Base-by-base conservation (phyloP, 1,140 invertebrate genomes). In the Eufriesea mexicana region DNA sequence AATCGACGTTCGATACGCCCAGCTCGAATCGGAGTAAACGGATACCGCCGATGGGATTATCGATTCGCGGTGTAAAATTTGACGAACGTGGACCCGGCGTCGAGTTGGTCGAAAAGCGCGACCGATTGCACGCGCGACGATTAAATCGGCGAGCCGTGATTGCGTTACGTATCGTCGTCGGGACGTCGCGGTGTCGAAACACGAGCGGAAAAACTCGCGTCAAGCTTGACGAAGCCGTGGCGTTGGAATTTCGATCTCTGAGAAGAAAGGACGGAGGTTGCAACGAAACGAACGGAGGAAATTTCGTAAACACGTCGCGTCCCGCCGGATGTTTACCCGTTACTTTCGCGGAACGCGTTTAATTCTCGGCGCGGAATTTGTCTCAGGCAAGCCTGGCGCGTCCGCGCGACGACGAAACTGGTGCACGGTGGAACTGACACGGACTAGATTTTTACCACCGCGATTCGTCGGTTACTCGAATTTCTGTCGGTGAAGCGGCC, bases 11-110 rank as follows among this genome's bases (percentile, higher is more conserved):
- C 35, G 12, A n/a, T 18, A 57, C n/a, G 9, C 14, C 12, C 25
- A n/a, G 16, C 4, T 25, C 8, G 71, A 59, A 10, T 45, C 54
- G 54, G 35, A 8, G 7, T 49, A 23, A 51, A 47, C 51, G 42
- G 54, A 85, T 64, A 80, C 70, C 84, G 74, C 20, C 10, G n/a
- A 59, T 49, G 55, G 57, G 61, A 68, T 79, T 55, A 82, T 49
- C 54, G 42, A 67, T 67, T 16, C 20, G n/a, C 25, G n/a, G 54
- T 23, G 16, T 25, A 18, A 55, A 55, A 66, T 35, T 35, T 4
- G 35, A 4, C 35, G 4, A 35, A 35, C 35, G 35, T 4, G 35
- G 35, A 35, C 4, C 4, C 35, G 35, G 4, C 35, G 35, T 35
- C 35, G 35, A 64, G 61, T 51, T 23, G 2, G 14, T 0, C 59